phyloP scores from a whole-genome alignment of 2,113 vertebrate species.

The Oryctolagus cuniculus region DNA sequence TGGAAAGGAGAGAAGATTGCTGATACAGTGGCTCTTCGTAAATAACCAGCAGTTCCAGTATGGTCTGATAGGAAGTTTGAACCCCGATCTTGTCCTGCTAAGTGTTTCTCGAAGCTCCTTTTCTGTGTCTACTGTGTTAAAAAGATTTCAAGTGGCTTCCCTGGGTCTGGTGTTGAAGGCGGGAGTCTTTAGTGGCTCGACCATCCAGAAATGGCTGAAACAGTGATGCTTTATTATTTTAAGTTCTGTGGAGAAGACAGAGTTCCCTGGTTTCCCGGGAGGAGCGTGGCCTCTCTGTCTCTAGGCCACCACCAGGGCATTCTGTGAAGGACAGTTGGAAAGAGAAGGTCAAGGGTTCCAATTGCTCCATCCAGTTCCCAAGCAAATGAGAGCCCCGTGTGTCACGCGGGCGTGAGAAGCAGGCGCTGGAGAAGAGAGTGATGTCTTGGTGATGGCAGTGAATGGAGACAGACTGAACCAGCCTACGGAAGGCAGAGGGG shows the following conservation, averaged over 20 bases:
- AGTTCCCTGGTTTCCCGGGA: not conserved
- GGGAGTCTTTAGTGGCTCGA: not conserved
- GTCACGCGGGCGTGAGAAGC: not conserved
- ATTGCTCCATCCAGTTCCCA: not conserved
- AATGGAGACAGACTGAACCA: not conserved
- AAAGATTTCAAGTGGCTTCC: not conserved
- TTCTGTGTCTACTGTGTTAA: not conserved
- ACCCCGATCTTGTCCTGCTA: not conserved
- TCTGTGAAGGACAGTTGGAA: not conserved
- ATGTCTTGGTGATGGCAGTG: not conserved
- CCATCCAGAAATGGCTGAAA: not conserved
- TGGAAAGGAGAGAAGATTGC: not conserved
- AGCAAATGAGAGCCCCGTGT: not conserved
- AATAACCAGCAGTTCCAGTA: not conserved
- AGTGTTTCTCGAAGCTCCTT: not conserved
- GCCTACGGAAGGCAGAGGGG: accelerated
- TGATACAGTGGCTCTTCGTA: not conserved
- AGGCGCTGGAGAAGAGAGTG: not conserved
- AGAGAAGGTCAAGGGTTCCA: not conserved
- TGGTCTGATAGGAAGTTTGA: not conserved
- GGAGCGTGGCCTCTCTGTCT: not conserved
- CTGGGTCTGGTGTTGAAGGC: not conserved
- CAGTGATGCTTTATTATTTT: not conserved
- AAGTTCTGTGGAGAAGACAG: not conserved
- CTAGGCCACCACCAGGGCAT: not conserved